Percentiles rank a stretch among this genome's conserved stretches.
Evolutionary conservation across 2,888 invertebrate genomes (phyloP).

Genomic region (Scaptomyza polygonia): DNA sequence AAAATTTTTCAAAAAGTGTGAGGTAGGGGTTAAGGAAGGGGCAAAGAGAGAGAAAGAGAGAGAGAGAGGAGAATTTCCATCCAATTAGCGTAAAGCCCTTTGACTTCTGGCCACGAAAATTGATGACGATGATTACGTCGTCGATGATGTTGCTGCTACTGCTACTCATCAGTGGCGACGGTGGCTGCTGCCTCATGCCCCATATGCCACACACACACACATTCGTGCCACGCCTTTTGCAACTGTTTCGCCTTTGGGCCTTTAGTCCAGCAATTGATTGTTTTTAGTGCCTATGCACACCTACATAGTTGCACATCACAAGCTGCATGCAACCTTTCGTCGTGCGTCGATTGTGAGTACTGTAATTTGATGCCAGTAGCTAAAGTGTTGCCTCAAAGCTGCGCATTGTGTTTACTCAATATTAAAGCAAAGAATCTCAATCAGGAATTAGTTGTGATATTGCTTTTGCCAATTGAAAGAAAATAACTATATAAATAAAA

Average conservation of each 20-base stretch:
- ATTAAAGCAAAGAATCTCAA: no score
- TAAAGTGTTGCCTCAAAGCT: no score
- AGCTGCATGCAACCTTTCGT: neutral
- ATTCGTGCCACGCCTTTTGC: neutral
- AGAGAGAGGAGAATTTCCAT: slow-evolving; percentile 30
- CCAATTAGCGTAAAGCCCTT: slow-evolving; percentile 68
- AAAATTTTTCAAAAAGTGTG: slow-evolving; percentile 1
- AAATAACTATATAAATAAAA: no score
- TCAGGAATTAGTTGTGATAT: no score
- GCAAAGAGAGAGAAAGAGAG: no score
- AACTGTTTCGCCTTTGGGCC: neutral
- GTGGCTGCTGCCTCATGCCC: neutral
- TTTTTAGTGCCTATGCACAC: slow-evolving; percentile 9
- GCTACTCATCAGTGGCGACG: slow-evolving; percentile 32
- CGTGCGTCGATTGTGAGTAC: no score
- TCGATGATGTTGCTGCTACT: slow-evolving; percentile 34
- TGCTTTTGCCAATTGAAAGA: no score
- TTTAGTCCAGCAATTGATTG: slow-evolving; percentile 35
- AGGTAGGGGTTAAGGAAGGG: no score
- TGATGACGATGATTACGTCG: slow-evolving; percentile 16
- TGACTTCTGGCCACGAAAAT: slow-evolving; percentile 55
- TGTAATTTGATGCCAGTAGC: no score
- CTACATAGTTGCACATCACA: no score
- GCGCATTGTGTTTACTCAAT: no score
- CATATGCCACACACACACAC: neutral